A percentile compares a stretch with the other conserved stretches of the same genome.
Evolutionary conservation across 2,113 vertebrate genomes (phyloP).

Genomic region (Paracanthobrama guichenoti): DNA sequence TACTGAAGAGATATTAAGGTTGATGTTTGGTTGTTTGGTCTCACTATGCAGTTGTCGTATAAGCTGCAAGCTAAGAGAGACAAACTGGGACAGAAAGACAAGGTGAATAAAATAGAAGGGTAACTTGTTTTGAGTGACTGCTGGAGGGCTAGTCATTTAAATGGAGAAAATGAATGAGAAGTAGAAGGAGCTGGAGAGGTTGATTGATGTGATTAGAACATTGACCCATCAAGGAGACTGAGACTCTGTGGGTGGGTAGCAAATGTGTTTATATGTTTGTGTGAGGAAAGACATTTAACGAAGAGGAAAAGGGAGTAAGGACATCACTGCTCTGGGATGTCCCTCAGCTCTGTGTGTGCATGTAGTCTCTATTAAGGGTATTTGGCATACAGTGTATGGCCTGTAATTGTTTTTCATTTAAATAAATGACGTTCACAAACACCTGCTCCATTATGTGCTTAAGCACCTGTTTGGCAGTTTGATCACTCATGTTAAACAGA

Average conservation of each 20-base stretch:
- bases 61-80: not conserved
- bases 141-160: constrained; percentile 29
- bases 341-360: not conserved
- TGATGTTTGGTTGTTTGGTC: not conserved
- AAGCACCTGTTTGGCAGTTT: constrained; percentile 26
- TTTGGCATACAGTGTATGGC: not conserved
- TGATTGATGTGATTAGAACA: constrained; percentile 45
- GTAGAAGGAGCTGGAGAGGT: not conserved
- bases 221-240: constrained; percentile 38
- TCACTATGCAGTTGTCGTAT: not conserved
- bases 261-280: constrained; percentile 9
- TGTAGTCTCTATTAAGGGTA: not conserved
- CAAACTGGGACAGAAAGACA: not conserved
- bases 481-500: constrained; percentile 4
- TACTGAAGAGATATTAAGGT: not conserved
- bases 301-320: constrained; percentile 3
- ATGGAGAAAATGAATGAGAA: constrained; percentile 29
- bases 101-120: constrained; percentile 9
- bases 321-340: constrained; percentile 15
- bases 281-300: not conserved
- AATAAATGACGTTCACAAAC: constrained; percentile 3
- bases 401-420: constrained; percentile 21
- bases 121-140: constrained; percentile 47
- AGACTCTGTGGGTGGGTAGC: not conserved
- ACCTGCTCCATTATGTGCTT: constrained; percentile 21